These are phyloP conservation scores for Drusus annulatus DNA, from an alignment of 1,140 invertebrate genomes.

Conservation along the genomic window DNA sequence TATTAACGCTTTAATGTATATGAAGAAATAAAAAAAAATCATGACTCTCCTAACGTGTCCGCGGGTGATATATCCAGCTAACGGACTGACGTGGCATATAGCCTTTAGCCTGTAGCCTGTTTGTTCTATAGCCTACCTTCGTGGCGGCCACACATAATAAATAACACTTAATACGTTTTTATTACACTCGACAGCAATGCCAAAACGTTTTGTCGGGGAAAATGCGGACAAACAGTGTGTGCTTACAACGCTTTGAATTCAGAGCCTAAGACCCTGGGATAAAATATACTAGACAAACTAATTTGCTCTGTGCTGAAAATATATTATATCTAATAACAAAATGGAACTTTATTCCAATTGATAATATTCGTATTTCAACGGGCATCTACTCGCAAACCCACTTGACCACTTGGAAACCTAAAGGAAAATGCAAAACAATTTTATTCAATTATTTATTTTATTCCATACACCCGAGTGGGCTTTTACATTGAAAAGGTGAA, in stretches of 20 bases:
- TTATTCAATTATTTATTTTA: too few species aligned
- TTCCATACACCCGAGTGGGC: too few species aligned
- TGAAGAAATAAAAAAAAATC: slow-evolving; percentile 21
- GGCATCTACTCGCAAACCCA: too few species aligned
- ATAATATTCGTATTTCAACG: too few species aligned
- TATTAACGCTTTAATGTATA: slow-evolving; percentile 13
- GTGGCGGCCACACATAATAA: slow-evolving; percentile 18
- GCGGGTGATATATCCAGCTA: neutral
- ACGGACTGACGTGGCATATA: slow-evolving; percentile 14
- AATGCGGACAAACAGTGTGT: neutral
- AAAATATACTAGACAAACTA: too few species aligned
- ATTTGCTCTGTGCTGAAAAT: too few species aligned
- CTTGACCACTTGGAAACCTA: too few species aligned
- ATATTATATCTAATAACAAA: too few species aligned
- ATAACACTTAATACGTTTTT: slow-evolving; percentile 33
- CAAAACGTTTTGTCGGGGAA: neutral
- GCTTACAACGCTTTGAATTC: neutral
- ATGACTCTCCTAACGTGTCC: slow-evolving; percentile 10
- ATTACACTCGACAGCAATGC: slow-evolving; percentile 23
- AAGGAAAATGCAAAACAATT: too few species aligned
- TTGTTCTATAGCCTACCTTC: neutral
- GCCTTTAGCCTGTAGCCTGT: neutral
- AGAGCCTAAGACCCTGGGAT: too few species aligned
- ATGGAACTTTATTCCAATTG: too few species aligned
- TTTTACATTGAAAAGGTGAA: too few species aligned